A percentile compares a stretch with the other conserved stretches of the same genome.
These are phyloP conservation scores for Dufourea novaeangliae DNA, from an alignment of 1,140 invertebrate species.

Conservation along the genomic window DNA sequence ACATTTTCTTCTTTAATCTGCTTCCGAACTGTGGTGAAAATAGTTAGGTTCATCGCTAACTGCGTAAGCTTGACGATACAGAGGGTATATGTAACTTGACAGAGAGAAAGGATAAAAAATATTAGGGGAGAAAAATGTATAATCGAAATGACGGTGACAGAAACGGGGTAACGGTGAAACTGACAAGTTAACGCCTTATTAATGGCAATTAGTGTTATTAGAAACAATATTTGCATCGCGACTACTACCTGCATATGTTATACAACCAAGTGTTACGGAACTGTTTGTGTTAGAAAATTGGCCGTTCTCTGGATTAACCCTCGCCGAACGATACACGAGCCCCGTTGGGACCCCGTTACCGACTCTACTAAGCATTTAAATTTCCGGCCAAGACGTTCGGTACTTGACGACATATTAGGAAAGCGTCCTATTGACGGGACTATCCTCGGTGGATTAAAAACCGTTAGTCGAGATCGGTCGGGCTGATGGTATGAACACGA, in stretches of 20 bases:
- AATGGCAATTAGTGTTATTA: background rate
- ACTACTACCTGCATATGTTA: background rate
- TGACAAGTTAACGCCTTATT: background rate
- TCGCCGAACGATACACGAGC: background rate
- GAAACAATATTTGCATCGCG: background rate
- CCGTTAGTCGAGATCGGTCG: too few relatives aligned
- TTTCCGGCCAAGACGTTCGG: too few relatives aligned
- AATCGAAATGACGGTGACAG: too few relatives aligned
- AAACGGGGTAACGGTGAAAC: conserved; percentile 14
- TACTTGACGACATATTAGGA: too few relatives aligned
- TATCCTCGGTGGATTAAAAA: too few relatives aligned
- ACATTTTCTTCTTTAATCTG: conserved; percentile 35
- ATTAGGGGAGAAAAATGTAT: too few relatives aligned
- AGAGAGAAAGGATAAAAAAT: background rate
- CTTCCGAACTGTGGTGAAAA: conserved; percentile 58
- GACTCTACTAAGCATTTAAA: too few relatives aligned
- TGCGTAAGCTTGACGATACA: conserved; percentile 42
- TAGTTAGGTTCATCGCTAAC: conserved; percentile 55
- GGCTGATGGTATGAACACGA: too few relatives aligned
- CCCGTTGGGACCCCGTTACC: too few relatives aligned
- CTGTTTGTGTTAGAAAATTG: background rate
- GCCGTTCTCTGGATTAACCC: background rate
- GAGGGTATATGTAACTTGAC: background rate
- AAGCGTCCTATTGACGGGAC: too few relatives aligned
- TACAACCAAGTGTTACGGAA: too few relatives aligned